Base-by-base conservation (phyloP, 2,888 invertebrate species). In the Sminthurinus aureus region DNA sequence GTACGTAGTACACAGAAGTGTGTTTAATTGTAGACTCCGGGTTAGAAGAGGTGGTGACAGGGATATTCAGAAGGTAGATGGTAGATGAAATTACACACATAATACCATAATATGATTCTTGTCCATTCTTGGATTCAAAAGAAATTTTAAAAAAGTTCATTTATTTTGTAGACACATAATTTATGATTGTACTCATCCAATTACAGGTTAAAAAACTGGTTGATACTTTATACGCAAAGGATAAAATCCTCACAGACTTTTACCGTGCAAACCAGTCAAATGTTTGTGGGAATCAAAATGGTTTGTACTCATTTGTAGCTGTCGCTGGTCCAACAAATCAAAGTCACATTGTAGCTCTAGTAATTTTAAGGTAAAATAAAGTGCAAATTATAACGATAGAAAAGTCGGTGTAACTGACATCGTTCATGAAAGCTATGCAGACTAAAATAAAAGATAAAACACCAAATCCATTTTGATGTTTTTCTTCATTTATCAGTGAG, bases 161-260 rank as follows among this genome's bases (percentile, higher is more conserved):
- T n/a, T n/a, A n/a, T n/a, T n/a, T n/a, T n/a, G n/a, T n/a, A n/a
- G n/a, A n/a, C n/a, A n/a, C n/a, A n/a, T n/a, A n/a, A n/a, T n/a
- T n/a, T n/a, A n/a, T n/a, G n/a, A n/a, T n/a, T n/a, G n/a, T n/a
- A n/a, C n/a, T n/a, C n/a, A n/a, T n/a, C n/a, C n/a, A n/a, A n/a
- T n/a, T n/a, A n/a, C n/a, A n/a, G n/a, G 82, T 89, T 26, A 79
- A 77, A 12, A 67, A 83, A 18, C 82, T 88, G 9, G 69, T 89
- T 11, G 83, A 82, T 9, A 83, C 85, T 13, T 71, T 87, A 0
- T 51, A 86, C 24, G 81, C 86, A 11, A 85, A 85, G 12, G 84
- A 88, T 11, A 85, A 83, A 50, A 85, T 89, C 50, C 78, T 86
- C 24, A 67, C 51, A 8, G 86, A 86, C 26, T 88, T 86, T 79